These are phyloP conservation scores for Tupaia chinensis DNA, from an alignment of 2,113 vertebrate genomes.

Conservation along the genomic window DNA sequence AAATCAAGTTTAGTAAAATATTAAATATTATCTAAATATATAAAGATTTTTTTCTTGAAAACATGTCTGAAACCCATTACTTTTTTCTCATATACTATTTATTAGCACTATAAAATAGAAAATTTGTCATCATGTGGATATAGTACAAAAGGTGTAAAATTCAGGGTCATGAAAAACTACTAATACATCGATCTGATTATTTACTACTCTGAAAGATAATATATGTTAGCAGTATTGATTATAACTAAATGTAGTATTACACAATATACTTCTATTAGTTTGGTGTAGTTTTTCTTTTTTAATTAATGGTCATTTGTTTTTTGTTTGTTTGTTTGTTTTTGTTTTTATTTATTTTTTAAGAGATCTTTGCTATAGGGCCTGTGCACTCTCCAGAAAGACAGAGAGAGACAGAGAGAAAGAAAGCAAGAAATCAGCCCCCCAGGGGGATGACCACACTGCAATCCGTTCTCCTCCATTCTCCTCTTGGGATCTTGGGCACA, in stretches of 20 bases:
- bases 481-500: no score
- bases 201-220: background rate
- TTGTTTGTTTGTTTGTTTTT: no score
- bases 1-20: slow-evolving; percentile 2
- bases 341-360: no score
- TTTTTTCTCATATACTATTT: slow-evolving; percentile 1
- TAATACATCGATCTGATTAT: background rate
- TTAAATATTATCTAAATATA: slow-evolving; percentile 36
- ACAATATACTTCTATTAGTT: background rate
- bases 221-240: background rate
- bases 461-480: no score
- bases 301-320: background rate
- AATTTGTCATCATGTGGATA: slow-evolving; percentile 53
- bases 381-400: no score
- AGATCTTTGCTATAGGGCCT: no score
- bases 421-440: no score
- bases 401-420: no score
- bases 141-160: slow-evolving; percentile 36
- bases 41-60: background rate
- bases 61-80: slow-evolving; percentile 28
- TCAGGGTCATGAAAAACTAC: background rate
- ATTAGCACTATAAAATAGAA: background rate
- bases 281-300: slow-evolving; percentile 27
- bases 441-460: no score
- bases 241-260: slow-evolving; percentile 21